These are phyloP conservation scores for Stenodema calcarata DNA, from an alignment of 2,888 invertebrate species.

Conservation along the genomic window DNA sequence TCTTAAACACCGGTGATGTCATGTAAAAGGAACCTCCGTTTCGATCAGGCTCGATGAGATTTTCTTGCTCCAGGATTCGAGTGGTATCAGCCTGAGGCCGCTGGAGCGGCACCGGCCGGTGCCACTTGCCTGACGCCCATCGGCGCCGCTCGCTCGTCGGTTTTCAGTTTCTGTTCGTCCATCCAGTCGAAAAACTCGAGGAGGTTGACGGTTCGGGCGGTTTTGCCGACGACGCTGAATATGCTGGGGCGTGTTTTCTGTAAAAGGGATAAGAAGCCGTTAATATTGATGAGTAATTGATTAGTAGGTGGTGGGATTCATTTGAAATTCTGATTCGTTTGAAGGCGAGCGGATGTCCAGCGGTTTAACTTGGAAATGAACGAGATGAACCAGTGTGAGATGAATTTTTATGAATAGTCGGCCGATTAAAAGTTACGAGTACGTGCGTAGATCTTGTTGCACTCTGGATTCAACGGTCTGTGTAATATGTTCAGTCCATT, in stretches of 20 bases:
- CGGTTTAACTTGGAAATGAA: too few species aligned
- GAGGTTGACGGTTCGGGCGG: slow-evolving; percentile 20
- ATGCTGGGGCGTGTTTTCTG: slow-evolving; percentile 27
- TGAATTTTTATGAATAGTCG: too few species aligned
- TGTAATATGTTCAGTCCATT: too few species aligned
- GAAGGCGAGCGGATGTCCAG: too few species aligned
- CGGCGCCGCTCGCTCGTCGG: neutral
- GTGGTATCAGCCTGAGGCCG: neutral
- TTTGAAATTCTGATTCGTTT: too few species aligned
- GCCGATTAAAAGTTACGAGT: too few species aligned
- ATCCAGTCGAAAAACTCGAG: slow-evolving; percentile 32
- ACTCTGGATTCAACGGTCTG: too few species aligned
- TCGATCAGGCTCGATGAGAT: neutral
- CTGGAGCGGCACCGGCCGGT: neutral
- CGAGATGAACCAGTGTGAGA: too few species aligned
- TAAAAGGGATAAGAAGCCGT: neutral
- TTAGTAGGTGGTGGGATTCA: too few species aligned
- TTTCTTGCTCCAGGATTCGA: neutral
- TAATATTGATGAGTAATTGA: too few species aligned
- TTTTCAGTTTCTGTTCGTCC: neutral
- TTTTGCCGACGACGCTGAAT: slow-evolving; percentile 16
- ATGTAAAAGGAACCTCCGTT: slow-evolving; percentile 21
- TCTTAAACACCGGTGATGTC: neutral
- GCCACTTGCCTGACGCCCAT: neutral
- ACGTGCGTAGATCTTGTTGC: too few species aligned